Conservation (phyloP, 1,140 invertebrate species). For the Telenomus remus region DNA sequence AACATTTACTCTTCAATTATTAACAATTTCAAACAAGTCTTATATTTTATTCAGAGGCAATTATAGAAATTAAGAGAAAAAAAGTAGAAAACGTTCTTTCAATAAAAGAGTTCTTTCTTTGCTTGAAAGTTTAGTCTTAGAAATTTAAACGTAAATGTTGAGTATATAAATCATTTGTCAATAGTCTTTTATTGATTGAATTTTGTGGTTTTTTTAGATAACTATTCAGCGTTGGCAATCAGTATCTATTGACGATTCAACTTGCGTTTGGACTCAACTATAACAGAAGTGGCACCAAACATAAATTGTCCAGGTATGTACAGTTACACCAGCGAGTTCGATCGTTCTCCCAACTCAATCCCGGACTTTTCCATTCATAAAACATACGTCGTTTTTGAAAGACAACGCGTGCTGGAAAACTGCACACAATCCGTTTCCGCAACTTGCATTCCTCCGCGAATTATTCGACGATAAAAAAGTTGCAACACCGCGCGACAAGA, state of each 20-base stretch:
- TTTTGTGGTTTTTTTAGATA: constrained; percentile 17
- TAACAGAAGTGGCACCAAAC: constrained; percentile 19
- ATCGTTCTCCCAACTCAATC: background rate
- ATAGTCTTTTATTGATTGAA: background rate
- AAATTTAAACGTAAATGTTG: too few relatives aligned
- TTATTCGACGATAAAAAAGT: constrained; percentile 43
- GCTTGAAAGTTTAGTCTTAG: too few relatives aligned
- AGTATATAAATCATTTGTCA: too few relatives aligned
- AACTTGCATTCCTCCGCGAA: constrained; percentile 38
- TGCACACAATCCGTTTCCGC: constrained; percentile 37
- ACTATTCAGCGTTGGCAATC: constrained; percentile 3
- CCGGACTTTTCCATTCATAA: constrained; percentile 33
- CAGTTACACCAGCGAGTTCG: constrained; percentile 21
- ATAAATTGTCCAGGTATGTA: constrained; percentile 28
- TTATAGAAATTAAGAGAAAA: too few relatives aligned
- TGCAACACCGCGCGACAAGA: constrained; percentile 17
- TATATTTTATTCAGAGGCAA: too few relatives aligned
- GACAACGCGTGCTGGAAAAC: constrained; percentile 29
- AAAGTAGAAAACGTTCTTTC: too few relatives aligned
- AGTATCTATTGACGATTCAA: constrained; percentile 28
- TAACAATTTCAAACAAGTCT: too few relatives aligned
- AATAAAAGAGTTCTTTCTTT: too few relatives aligned
- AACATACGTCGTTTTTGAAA: constrained; percentile 30
- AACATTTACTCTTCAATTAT: too few relatives aligned
- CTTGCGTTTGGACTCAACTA: constrained; percentile 9